These are phyloP conservation scores for Enteromius afrohamiltoni DNA, from an alignment of 2,797 vertebrate species.

Conservation along the genomic window DNA sequence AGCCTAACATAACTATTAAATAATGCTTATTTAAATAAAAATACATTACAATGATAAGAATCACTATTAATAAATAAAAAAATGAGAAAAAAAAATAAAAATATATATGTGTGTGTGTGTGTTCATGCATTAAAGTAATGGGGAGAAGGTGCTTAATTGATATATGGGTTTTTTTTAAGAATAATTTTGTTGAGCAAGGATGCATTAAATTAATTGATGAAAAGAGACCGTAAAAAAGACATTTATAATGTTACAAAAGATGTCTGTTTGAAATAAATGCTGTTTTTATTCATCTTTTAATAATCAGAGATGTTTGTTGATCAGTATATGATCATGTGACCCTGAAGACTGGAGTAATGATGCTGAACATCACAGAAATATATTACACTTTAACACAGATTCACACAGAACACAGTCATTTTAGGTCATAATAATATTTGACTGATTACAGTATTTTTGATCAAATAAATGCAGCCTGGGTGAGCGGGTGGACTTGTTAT, in stretches of 20 bases:
- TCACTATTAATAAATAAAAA: not conserved
- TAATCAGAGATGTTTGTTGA: not conserved
- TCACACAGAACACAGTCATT: not conserved
- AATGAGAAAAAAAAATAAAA: no score
- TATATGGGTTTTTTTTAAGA: no score
- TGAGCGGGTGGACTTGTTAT: not conserved
- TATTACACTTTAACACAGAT: not conserved
- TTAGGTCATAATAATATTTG: not conserved
- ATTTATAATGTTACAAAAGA: not conserved
- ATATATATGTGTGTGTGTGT: no score
- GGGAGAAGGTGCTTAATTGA: no score
- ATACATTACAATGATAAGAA: not conserved
- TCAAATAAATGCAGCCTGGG: not conserved
- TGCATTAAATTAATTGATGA: not conserved
- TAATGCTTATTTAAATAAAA: not conserved
- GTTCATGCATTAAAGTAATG: no score
- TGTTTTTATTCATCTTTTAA: not conserved
- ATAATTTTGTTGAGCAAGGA: no score
- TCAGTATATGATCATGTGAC: not conserved
- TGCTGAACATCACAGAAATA: not conserved
- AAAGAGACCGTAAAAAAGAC: not conserved
- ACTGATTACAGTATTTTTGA: not conserved
- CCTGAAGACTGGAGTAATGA: not conserved
- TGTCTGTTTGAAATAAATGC: not conserved
- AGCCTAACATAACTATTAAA: not conserved